A percentile compares a stretch with the other conserved stretches of the same genome.
Conservation (phyloP, 1,140 invertebrate genomes). For the Danaus plexippus region DNA sequence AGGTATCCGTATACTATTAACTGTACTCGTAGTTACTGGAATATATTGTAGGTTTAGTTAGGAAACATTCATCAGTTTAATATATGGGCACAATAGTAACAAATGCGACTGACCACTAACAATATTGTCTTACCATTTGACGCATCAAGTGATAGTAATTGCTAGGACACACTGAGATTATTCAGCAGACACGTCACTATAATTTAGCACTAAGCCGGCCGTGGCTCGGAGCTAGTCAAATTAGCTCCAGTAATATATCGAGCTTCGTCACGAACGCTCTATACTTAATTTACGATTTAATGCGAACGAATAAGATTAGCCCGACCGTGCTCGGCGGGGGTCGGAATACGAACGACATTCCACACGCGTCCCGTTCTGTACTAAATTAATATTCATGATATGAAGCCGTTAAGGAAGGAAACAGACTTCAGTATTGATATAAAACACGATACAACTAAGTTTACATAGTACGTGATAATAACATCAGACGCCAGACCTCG, state of each 20-base stretch:
- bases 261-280: slow-evolving; percentile 12
- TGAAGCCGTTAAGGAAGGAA: slow-evolving; percentile 13
- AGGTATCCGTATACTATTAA: no score
- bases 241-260: slow-evolving; percentile 19
- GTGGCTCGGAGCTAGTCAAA: slow-evolving; percentile 14
- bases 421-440: slow-evolving; percentile 9
- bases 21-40: no score
- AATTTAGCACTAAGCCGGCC: slow-evolving; percentile 19
- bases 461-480: slow-evolving; percentile 8
- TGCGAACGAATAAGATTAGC: slow-evolving; percentile 14
- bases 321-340: slow-evolving; percentile 2
- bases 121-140: slow-evolving; percentile 6
- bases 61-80: no score
- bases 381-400: slow-evolving; percentile 14
- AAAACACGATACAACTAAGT: slow-evolving; percentile 11
- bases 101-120: no score
- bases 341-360: slow-evolving; percentile 14
- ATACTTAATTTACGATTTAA: slow-evolving; percentile 14
- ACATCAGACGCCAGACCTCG: slow-evolving; percentile 3
- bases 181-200: slow-evolving; percentile 22
- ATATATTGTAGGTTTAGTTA: no score
- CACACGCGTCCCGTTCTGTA: slow-evolving; percentile 10
- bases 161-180: slow-evolving; percentile 19
- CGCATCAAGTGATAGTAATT: slow-evolving; percentile 19
- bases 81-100: no score